Evolutionary conservation across 2,113 vertebrate species (phyloP), one percentile per base, ranked within the genome.

Genomic region (Catharus bicknelli): DNA sequence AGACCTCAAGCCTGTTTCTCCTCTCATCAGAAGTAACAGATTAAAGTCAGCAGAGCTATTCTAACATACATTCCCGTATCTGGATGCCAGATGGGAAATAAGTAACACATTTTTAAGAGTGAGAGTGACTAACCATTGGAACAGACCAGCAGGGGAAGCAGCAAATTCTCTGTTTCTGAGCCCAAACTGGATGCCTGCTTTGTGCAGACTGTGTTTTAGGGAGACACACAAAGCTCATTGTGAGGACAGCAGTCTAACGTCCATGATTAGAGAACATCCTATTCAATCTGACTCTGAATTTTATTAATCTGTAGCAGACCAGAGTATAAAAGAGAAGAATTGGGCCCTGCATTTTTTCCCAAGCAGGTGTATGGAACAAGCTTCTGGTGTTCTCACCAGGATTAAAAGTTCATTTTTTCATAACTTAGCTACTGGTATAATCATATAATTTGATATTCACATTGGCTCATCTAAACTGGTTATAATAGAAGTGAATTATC

Each of bases 21-120:
- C 22, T 91, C 81, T 95, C 58, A 74, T 77, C 70, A 86, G 59
- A 40, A 94, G 78, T 16, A 88, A 55, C 74, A 91, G 42, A 80
- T 69, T 77, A 47, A 93, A 94, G 75, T 70, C 78, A 85, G 59
- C 26, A 76, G 69, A 76, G 67, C 67, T 88, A 73, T 85, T 96
- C 67, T 89, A 80, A 93, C 78, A 90, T 87, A 51, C 26, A 80
- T 90, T 89, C 72, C 82, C 78, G 10, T 84, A 87, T 82, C 84
- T 92, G 93, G 51, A 53, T 87, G 93, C 94, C 93, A 95, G 91
- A 91, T 95, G 89, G 82, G 87, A 94, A 96, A 86, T 92, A 90
- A 95, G 53, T 74, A 90, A 85, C 78, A 85, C 68, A 67, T 94
- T 95, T 96, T 90, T 38, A 92, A 63, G 82, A 95, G 84, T 62